Conservation (phyloP, 1,140 invertebrate genomes). For the Drosophila simulans region DNA sequence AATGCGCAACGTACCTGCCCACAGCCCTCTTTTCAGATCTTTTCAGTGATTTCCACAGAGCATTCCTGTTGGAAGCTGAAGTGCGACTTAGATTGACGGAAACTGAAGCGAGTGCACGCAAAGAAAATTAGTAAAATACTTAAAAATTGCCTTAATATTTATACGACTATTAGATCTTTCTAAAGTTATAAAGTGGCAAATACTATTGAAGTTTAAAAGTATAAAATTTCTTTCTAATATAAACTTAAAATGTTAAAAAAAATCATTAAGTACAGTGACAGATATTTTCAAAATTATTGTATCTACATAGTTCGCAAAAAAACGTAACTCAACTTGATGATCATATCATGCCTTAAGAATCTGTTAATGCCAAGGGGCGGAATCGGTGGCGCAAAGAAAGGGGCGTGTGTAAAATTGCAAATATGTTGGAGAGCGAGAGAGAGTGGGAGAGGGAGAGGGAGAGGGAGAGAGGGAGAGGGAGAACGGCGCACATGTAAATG, state of each 20-base stretch:
- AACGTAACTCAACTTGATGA: not conserved
- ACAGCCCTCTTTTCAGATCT: slow-evolving; percentile 8
- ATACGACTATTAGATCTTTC: too few species aligned
- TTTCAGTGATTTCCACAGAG: slow-evolving; percentile 18
- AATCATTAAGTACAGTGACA: not conserved
- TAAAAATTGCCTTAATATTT: too few species aligned
- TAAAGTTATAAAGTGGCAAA: too few species aligned
- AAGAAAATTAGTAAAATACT: not conserved
- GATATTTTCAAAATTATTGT: not conserved
- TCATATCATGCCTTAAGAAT: not conserved
- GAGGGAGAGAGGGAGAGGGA: not conserved
- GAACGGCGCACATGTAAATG: slow-evolving; percentile 60
- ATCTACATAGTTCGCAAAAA: not conserved
- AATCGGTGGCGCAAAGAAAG: slow-evolving; percentile 18
- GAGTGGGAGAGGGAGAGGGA: not conserved
- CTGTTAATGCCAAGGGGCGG: slow-evolving; percentile 1
- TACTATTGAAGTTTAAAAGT: too few species aligned
- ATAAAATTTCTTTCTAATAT: too few species aligned
- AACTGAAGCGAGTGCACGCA: slow-evolving; percentile 7
- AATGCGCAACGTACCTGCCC: slow-evolving; percentile 4
- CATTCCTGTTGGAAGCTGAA: slow-evolving; percentile 50
- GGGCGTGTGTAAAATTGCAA: slow-evolving; percentile 55
- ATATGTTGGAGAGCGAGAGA: slow-evolving; percentile 41
- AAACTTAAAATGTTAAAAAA: too few species aligned
- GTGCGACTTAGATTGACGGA: slow-evolving; percentile 69